phyloP scores from a whole-genome alignment of 2,888 invertebrate species.

The Lydus trimaculatus region DNA sequence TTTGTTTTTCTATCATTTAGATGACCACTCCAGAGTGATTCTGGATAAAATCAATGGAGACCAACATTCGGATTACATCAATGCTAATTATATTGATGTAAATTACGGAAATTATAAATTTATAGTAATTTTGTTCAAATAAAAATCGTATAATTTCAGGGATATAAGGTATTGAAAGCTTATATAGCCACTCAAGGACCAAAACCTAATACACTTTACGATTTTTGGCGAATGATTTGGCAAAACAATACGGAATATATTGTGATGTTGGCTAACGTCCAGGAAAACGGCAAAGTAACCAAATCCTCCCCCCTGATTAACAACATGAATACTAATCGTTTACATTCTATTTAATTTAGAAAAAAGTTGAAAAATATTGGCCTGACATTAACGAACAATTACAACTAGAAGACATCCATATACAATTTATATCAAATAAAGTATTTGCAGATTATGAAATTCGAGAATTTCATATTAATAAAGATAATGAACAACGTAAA shows the following conservation, averaged over 20 bases:
- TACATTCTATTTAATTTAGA: conserved; percentile 46
- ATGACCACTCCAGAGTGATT: conserved; percentile 63
- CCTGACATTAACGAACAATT: conserved; percentile 58
- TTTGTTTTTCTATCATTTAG: conserved; percentile 45
- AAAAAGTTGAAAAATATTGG: conserved; percentile 65
- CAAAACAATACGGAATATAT: conserved; percentile 62
- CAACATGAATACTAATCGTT: conserved; percentile 20
- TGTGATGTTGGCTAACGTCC: conserved; percentile 62
- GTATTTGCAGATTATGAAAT: conserved; percentile 57
- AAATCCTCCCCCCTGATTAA: neutral
- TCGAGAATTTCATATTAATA: conserved; percentile 50
- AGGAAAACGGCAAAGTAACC: conserved; percentile 61
- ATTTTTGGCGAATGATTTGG: conserved; percentile 61
- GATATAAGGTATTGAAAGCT: conserved; percentile 49
- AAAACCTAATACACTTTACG: conserved; percentile 50
- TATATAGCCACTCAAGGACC: conserved; percentile 59
- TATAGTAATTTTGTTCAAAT: neutral
- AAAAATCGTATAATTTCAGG: conserved; percentile 41
- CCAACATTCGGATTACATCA: conserved; percentile 62
- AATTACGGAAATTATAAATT: conserved; percentile 29
- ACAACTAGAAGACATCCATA: conserved; percentile 52
- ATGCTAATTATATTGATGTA: conserved; percentile 64
- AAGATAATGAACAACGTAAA: conserved; percentile 47
- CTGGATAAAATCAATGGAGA: conserved; percentile 55
- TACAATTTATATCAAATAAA: conserved; percentile 50